Conservation (phyloP, 2,797 vertebrate genomes). For the Odontamblyopus lacepedii region DNA sequence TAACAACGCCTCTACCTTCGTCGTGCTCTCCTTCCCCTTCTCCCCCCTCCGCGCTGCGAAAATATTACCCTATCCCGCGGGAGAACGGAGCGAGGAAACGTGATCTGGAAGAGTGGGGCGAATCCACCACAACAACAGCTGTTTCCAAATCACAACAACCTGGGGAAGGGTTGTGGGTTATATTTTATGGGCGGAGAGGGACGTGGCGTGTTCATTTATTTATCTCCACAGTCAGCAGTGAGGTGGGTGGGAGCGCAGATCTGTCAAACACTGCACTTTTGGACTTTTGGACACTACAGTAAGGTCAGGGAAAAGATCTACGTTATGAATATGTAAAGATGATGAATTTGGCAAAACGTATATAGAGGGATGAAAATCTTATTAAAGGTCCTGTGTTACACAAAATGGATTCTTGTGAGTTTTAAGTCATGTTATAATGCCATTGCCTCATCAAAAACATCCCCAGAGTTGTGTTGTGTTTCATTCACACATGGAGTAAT, state of each 20-base stretch:
- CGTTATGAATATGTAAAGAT: conserved; percentile 59
- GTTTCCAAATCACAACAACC: conserved; percentile 82
- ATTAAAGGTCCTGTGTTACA: conserved; percentile 7
- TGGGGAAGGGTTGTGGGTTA: conserved; percentile 77
- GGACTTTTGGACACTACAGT: conserved; percentile 24
- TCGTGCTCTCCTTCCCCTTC: conserved; percentile 34
- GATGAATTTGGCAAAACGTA: conserved; percentile 60
- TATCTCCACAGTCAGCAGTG: conserved; percentile 71
- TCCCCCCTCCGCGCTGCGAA: conserved; percentile 56
- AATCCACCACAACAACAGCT: conserved; percentile 82
- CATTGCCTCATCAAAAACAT: too few relatives aligned
- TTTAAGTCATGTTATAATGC: too few relatives aligned
- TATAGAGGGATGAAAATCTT: conserved; percentile 39
- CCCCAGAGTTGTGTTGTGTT: too few relatives aligned
- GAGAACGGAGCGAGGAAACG: conserved; percentile 67
- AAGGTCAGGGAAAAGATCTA: conserved; percentile 46
- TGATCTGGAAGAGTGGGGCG: conserved; percentile 76
- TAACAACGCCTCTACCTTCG: not conserved
- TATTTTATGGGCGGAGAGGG: conserved; percentile 78
- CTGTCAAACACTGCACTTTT: conserved; percentile 54
- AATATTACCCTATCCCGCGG: conserved; percentile 75
- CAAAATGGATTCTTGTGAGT: too few relatives aligned
- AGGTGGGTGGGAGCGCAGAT: conserved; percentile 48
- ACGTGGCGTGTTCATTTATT: conserved; percentile 78
- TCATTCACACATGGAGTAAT: too few relatives aligned